Evolutionary conservation across 2,113 vertebrate genomes (phyloP), one percentile per base, ranked within the genome.

Genomic region (Mesoclemmys tuberculata): DNA sequence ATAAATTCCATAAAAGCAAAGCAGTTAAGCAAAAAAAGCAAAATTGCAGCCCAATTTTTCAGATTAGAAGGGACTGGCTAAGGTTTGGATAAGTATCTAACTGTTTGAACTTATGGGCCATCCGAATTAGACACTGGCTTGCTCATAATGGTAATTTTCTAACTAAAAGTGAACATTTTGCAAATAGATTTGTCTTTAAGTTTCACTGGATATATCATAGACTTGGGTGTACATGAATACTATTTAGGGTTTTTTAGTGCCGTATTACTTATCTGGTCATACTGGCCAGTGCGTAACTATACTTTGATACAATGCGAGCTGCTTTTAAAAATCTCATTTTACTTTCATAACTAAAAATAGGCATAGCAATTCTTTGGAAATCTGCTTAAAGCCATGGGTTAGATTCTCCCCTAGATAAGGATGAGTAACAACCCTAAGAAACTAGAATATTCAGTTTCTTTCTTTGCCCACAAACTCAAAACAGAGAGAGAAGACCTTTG

Each of bases 361-460:
- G 92, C 44, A 79, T 84, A 88, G 87, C 83, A 82, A 93, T 97
- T 97, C 94, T 97, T 94, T 95, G 90, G 96, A 97, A 97, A 94
- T 89, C 87, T 95, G 78, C 84, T 94, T 68, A 95, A 96, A 87
- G 90, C 81, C 81, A 80, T 87, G 68, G 56, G 93, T 97, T 97
- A 96, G 93, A 88, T 96, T 96, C 87, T 87, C 61, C 80, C 83
- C 96, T 97, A 94, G 94, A 96, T 97, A 97, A 96, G 96, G 79
- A 41, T 97, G 97, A 97, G 93, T 97, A 97, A 97, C 85, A 95
- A 87, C 80, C 64, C 82, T 91, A 96, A 95, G 87, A 97, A 97
- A 95, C 87, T 75, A 88, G 89, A 93, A 85, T 92, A 93, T 92
- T 95, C n/a, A 74, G 87, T 90, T 96, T 94, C 84, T 90, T 91